Evolutionary conservation across 1,140 invertebrate species (phyloP).

Genomic region (Charaxes varanes): DNA sequence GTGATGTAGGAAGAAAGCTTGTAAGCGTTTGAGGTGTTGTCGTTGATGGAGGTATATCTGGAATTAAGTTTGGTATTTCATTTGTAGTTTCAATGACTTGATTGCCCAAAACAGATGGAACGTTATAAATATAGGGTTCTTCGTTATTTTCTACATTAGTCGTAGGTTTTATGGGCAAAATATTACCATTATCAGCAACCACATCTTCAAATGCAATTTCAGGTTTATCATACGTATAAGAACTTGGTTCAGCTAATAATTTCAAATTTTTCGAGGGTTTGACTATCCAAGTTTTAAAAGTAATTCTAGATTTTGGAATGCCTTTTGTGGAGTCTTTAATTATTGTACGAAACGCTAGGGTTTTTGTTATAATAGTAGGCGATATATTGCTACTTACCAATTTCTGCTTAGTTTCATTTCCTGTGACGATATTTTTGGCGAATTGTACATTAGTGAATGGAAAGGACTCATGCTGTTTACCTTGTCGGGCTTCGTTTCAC

Average conservation of each 20-base stretch:
- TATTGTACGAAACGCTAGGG: conserved; percentile 43
- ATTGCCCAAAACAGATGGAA: conserved; percentile 19
- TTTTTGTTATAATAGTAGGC: conserved; percentile 50
- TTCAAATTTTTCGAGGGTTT: conserved; percentile 48
- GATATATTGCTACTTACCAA: conserved; percentile 45
- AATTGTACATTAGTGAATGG: too few species aligned
- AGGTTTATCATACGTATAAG: conserved; percentile 43
- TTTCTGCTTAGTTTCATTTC: conserved; percentile 42
- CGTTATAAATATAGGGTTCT: conserved; percentile 29
- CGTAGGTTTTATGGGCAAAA: conserved; percentile 14
- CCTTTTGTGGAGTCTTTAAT: conserved; percentile 41
- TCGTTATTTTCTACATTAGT: conserved; percentile 14
- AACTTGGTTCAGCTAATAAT: conserved; percentile 33
- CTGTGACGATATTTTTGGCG: too few species aligned
- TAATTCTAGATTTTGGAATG: conserved; percentile 53
- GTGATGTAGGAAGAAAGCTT: conserved; percentile 20
- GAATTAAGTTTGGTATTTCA: conserved; percentile 10
- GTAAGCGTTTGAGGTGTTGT: conserved; percentile 18
- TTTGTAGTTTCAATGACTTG: conserved; percentile 13
- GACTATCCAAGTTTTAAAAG: conserved; percentile 64
- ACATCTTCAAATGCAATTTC: conserved; percentile 17
- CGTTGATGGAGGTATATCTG: conserved; percentile 2
- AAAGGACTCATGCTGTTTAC: too few species aligned
- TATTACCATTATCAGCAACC: conserved; percentile 25
- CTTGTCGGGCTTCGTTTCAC: background rate